phyloP scores from a whole-genome alignment of 2,888 invertebrate genomes.

The Coleophora flavipennella region DNA sequence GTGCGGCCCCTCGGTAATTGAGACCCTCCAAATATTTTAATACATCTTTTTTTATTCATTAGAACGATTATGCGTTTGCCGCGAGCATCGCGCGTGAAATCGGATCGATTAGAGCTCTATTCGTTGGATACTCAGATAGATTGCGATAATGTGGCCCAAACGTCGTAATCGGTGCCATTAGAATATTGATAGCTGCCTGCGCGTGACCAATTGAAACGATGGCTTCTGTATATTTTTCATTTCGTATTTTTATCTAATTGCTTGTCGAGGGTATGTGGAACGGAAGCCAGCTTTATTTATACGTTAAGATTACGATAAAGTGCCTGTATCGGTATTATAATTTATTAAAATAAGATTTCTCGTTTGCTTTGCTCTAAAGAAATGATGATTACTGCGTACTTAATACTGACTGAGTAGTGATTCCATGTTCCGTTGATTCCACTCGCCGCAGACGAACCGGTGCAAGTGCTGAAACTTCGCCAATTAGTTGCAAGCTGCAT shows the following conservation, averaged over 20 bases:
- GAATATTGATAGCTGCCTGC: too few species aligned
- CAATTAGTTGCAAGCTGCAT: too few species aligned
- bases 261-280: background rate
- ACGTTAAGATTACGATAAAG: slow-evolving; percentile 14
- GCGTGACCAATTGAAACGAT: slow-evolving; percentile 32
- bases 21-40: slow-evolving; percentile 29
- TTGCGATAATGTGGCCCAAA: slow-evolving; percentile 34
- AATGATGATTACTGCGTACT: too few species aligned
- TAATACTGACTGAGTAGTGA: too few species aligned
- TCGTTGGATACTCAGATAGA: slow-evolving; percentile 33
- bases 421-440: too few species aligned
- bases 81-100: slow-evolving; percentile 51
- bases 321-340: slow-evolving; percentile 10
- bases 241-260: slow-evolving; percentile 1
- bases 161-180: slow-evolving; percentile 28
- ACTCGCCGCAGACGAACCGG: too few species aligned
- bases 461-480: too few species aligned
- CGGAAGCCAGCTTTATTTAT: slow-evolving; percentile 7
- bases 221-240: slow-evolving; percentile 31
- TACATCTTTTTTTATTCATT: slow-evolving; percentile 48
- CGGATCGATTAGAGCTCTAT: slow-evolving; percentile 50
- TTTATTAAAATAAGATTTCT: background rate
- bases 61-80: slow-evolving; percentile 45
- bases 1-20: slow-evolving; percentile 22
- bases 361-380: too few species aligned